Evolutionary conservation across 2,113 vertebrate species (phyloP).

Genomic region (Salvelinus sp.): DNA sequence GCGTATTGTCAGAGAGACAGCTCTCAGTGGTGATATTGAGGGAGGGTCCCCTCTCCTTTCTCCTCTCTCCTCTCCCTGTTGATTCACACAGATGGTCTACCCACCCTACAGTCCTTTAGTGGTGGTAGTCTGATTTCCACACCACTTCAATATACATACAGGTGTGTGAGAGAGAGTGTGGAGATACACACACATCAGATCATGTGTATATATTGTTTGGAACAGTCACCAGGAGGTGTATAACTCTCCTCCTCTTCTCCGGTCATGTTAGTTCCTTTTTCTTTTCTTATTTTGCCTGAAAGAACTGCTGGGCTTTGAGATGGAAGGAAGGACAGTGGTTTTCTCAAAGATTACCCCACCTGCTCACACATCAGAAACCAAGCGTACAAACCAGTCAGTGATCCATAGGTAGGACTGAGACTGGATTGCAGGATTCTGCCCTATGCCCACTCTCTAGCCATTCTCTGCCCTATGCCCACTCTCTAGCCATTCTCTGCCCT

Average conservation of each 20-base stretch:
- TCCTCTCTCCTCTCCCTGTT: conserved; percentile 1
- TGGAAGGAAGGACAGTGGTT: conserved; percentile 39
- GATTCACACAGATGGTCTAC: conserved; percentile 4
- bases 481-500: conserved; percentile 3
- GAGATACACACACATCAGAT: conserved; percentile 33
- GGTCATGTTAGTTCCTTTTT: conserved; percentile 55
- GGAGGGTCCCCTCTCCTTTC: conserved; percentile 15
- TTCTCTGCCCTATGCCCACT: conserved; percentile 3
- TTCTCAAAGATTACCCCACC: conserved; percentile 64
- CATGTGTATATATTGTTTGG: conserved; percentile 64
- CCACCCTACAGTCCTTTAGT: conserved; percentile 30
- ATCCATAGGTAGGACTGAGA: conserved; percentile 18
- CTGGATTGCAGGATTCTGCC: neutral
- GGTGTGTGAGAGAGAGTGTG: conserved; percentile 19
- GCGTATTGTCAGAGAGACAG: conserved; percentile 45
- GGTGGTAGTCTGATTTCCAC: conserved; percentile 29
- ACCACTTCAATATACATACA: conserved; percentile 49
- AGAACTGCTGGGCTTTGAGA: conserved; percentile 57
- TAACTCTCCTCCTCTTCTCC: conserved; percentile 30
- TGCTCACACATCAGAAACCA: conserved; percentile 24
- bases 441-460: conserved; percentile 16
- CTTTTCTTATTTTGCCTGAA: conserved; percentile 42
- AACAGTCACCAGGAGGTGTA: conserved; percentile 54
- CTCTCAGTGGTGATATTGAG: conserved; percentile 21
- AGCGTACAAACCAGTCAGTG: conserved; percentile 14